A percentile compares a stretch with the other conserved stretches of the same genome.
Conservation (phyloP, 2,113 vertebrate genomes). For the Nettapus auritus region DNA sequence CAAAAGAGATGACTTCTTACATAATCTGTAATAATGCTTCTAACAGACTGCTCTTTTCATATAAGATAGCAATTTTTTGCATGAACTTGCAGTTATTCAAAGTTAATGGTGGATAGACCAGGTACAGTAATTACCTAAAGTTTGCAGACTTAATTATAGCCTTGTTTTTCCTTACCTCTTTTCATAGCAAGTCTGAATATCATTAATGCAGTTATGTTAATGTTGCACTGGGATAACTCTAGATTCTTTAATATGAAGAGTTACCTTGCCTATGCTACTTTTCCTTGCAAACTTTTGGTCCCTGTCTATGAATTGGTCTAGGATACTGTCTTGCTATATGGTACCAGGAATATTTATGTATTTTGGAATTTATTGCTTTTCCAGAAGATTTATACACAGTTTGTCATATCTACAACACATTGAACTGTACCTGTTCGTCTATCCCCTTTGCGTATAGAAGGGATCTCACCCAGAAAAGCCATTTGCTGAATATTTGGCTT, state of each 20-base stretch:
- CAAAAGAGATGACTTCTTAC: constrained; percentile 13
- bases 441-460: neutral
- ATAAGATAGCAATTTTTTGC: constrained; percentile 74
- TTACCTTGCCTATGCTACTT: neutral
- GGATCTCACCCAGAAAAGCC: constrained; percentile 29
- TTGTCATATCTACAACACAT: neutral
- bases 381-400: constrained; percentile 17
- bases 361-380: constrained; percentile 55
- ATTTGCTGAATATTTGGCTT: constrained; percentile 26
- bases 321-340: constrained; percentile 42
- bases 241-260: neutral
- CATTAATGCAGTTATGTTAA: neutral
- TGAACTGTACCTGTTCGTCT: constrained; percentile 48
- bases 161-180: constrained; percentile 22
- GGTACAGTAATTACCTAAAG: constrained; percentile 72
- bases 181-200: neutral
- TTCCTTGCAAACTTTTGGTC: constrained; percentile 2
- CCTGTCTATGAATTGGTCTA: constrained; percentile 22
- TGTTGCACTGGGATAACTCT: neutral
- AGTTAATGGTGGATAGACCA: constrained; percentile 73
- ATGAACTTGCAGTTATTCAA: constrained; percentile 75
- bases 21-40: constrained; percentile 72
- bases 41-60: constrained; percentile 78
- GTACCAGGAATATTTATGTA: constrained; percentile 72
- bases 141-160: constrained; percentile 52